Base-by-base conservation (phyloP, 1,140 invertebrate genomes). In the Procambarus clarkii region DNA sequence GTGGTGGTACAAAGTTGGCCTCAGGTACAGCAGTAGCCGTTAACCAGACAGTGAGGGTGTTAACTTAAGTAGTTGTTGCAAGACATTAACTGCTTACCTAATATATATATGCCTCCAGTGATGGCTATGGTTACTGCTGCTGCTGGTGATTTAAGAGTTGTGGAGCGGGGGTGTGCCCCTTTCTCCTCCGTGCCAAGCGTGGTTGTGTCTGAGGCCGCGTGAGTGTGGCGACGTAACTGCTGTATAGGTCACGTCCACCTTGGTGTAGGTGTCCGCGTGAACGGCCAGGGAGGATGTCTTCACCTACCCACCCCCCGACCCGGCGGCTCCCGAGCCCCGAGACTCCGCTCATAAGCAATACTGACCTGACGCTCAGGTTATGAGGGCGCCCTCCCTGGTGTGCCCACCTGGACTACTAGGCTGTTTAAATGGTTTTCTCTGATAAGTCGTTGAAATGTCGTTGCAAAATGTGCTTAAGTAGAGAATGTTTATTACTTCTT, bases 401-500 rank as follows among this genome's bases (percentile, higher is more conserved):
- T 54, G 77, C 86, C 89, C 82, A 80, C 82, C 89, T 85, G 89
- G 89, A 91, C 82, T 44, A 79, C 89, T 91, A 91, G 90, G 90
- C 85, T 91, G 90, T 91, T 86, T 87, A 91, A 86, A 86, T 91
- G 90, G 84, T 86, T 91, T 91, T 82, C 85, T 91, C 89, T 78
- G 80, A 91, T 91, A 86, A 86, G 90, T 91, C 90, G 90, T 91
- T 91, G 79, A 91, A 87, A 86, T 91, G 90, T 91, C 90, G 84
- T 91, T 91, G 90, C 90, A 91, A 87, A 86, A 91, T 91, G 90
- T 91, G 90, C 90, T 91, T 91, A 86, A 74, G 85, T 91, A 86
- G 84, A 91, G 90, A 91, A 86, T 91, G 85, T 91, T 91, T 87
- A 91, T 91, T 86, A 91, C 78, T 91, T 91, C 77, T 86, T 86